Evolutionary conservation across 2,113 vertebrate species (phyloP), one percentile per base, ranked within the genome.

Genomic region (Grallaria varia): DNA sequence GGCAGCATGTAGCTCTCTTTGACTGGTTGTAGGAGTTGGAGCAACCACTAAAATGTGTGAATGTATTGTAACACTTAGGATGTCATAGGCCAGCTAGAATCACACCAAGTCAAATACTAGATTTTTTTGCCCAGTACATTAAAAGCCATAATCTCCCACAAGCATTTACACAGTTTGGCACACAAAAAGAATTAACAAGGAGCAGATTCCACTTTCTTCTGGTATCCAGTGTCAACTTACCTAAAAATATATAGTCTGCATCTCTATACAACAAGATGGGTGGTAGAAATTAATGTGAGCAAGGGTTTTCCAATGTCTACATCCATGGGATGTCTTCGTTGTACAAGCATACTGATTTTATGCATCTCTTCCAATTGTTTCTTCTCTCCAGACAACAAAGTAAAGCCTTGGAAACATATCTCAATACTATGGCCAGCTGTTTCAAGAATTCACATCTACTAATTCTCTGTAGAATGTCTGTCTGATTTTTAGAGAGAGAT

Each of bases 351-450:
- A 85, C 23, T 47, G 31, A 73, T 79, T 84, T 90, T 90, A 50
- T 69, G 74, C 59, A 59, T 89, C 44, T 93, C 89, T 91, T 88
- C n/a, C 90, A 85, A 93, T 78, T n/a, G 71, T 63, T 87, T 91
- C 90, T 81, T 64, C 74, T 64, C 92, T 63, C 72, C 40, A 85
- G 74, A 75, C 56, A 45, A 90, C 81, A 17, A 87, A 84, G 25
- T 44, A 82, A 90, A 90, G 53, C 49, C 64, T 63, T 86, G 52
- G 66, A 90, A 90, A 85, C 8, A 2, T 73, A 63, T 72, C 35
- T 82, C 58, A 35, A 74, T 33, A 53, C 28, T 64, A 76, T 23
- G 50, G 33, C 90, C 87, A 96, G 91, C 92, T 96, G 68, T 71
- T 95, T 80, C 69, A 86, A 83, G 50, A 88, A 88, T 86, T 45